phyloP scores from a whole-genome alignment of 1,140 invertebrate genomes.

The Heliconius congener region DNA sequence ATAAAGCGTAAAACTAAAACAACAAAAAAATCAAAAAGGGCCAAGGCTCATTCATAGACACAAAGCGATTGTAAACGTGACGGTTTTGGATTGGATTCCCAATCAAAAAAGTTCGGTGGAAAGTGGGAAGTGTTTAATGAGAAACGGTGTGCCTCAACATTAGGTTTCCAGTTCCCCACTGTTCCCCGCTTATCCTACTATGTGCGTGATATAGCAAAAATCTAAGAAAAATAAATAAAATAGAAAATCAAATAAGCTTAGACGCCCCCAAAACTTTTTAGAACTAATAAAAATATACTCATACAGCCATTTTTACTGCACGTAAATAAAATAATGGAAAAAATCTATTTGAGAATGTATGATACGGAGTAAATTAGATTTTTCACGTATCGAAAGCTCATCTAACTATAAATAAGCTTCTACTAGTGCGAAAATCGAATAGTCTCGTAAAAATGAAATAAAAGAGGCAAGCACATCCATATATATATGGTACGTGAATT shows the following conservation, averaged over 20 bases:
- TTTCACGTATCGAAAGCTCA: constrained; percentile 47
- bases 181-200: not conserved
- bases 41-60: no score
- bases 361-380: constrained; percentile 48
- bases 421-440: constrained; percentile 52
- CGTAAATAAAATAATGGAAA: constrained; percentile 32
- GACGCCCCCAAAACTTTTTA: not conserved
- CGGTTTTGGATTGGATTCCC: no score
- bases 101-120: no score
- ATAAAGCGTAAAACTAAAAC: no score
- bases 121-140: no score
- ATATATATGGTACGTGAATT: not conserved
- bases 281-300: not conserved
- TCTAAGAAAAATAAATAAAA: not conserved
- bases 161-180: no score
- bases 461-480: constrained; percentile 17
- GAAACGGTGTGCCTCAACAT: no score
- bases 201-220: not conserved
- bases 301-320: not conserved
- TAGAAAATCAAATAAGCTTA: not conserved
- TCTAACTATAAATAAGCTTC: constrained; percentile 45
- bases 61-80: no score
- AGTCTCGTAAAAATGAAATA: constrained; percentile 46
- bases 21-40: no score
- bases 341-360: constrained; percentile 48